Base-by-base conservation (phyloP, 2,113 vertebrate species). In the Limnothrissa miodon region DNA sequence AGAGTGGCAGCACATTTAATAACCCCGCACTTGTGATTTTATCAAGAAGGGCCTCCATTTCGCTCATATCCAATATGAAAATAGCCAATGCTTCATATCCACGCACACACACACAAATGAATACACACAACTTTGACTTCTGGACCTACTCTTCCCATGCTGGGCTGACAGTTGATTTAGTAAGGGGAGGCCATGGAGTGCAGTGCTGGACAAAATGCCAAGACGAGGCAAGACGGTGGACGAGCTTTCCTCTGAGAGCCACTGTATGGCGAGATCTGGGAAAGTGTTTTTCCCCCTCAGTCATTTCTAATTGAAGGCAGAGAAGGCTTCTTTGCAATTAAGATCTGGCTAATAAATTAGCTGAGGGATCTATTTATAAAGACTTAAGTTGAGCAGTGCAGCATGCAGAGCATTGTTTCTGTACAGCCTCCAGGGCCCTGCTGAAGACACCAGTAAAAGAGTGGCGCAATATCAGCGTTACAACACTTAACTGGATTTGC, bases 1-100 rank as follows among this genome's bases (percentile, higher is more conserved):
- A 45, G 85, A 81, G 85, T 87, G 87, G 33, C 44, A 19, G 36
- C 29, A 80, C 81, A 87, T 86, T 91, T 92, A 86, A 93, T 92
- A 91, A 91, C 86, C 79, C 79, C 83, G 39, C 80, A 51, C 80
- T 74, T 81, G 80, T 84, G 89, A 93, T 91, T 90, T 53, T 85
- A 92, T 91, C 87, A 89, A 81, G 87, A 88, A 82, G 91, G 87
- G 78, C 80, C 48, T 82, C 85, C 56, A 86, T 90, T 91, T 90
- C 89, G n/a, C 29, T 83, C 84, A 88, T 87, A 78, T 45, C 84
- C 87, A 89, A 87, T 82, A 88, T 89, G 82, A 87, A 89, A 91
- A 92, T 89, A 48, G 82, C 84, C 86, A 66, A 86, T 87, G 85
- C 88, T 91, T 89, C 87, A 91, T 82, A 87, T 84, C 85, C 29